phyloP scores from a whole-genome alignment of 2,113 vertebrate genomes.

The Galeopterus variegatus region DNA sequence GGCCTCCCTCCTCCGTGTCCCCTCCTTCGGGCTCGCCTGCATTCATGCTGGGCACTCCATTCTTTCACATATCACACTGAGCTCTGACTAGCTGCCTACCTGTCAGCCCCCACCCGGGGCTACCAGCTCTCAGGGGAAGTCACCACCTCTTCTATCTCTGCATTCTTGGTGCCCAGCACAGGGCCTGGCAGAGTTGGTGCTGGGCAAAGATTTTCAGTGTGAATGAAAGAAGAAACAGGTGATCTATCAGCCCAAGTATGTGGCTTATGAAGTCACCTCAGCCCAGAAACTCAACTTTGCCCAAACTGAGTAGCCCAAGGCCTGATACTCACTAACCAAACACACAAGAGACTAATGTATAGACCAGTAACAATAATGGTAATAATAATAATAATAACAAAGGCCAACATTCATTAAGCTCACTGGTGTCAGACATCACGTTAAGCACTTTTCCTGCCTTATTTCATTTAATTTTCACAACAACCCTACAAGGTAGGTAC shows the following conservation, averaged over 20 bases:
- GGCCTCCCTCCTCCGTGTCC: not conserved
- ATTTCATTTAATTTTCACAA: not conserved
- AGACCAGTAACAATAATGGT: not conserved
- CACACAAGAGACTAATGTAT: not conserved
- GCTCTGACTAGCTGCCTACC: not conserved
- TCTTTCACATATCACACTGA: not conserved
- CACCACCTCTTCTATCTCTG: not conserved
- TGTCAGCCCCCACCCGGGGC: not conserved
- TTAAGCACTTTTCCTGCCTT: not conserved
- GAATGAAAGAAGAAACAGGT: not conserved
- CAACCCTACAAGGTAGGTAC: not conserved
- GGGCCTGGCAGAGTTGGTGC: not conserved
- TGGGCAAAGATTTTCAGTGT: not conserved
- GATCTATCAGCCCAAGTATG: not conserved
- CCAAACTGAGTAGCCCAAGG: not conserved
- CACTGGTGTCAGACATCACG: too few relatives aligned
- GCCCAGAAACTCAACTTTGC: slow-evolving; percentile 15
- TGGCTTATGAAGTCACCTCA: not conserved
- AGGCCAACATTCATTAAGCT: not conserved
- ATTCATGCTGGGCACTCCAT: too few relatives aligned
- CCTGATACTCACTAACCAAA: not conserved
- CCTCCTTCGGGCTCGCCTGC: not conserved
- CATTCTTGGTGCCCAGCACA: not conserved
- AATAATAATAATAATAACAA: not conserved
- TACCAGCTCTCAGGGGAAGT: not conserved